Conservation (phyloP, 2,888 invertebrate species). For the Ormyrus pomaceus region DNA sequence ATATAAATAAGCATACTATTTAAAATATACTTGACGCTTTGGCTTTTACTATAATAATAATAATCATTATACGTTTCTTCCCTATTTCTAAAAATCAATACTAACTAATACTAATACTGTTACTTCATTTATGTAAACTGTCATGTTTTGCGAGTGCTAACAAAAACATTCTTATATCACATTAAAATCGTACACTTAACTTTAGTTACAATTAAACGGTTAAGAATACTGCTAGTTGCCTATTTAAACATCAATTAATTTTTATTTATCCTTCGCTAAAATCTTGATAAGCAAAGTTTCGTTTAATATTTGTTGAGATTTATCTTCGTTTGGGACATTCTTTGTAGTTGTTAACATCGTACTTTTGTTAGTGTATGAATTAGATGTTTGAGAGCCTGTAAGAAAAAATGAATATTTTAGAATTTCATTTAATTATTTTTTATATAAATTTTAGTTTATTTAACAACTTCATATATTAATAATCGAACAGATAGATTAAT, state of each 20-base stretch:
- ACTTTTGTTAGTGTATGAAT: slow-evolving; percentile 27
- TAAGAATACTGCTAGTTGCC: slow-evolving; percentile 17
- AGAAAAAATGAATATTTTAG: slow-evolving; percentile 1
- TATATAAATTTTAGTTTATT: too few species aligned
- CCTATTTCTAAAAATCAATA: too few species aligned
- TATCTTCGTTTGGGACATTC: not conserved
- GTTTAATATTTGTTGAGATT: slow-evolving; percentile 17
- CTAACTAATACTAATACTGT: too few species aligned
- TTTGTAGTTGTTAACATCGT: slow-evolving; percentile 3
- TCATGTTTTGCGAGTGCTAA: too few species aligned
- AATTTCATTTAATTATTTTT: too few species aligned
- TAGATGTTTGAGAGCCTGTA: slow-evolving; percentile 39
- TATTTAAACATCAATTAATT: not conserved
- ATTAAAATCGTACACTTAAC: slow-evolving; percentile 6
- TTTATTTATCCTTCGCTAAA: slow-evolving; percentile 13
- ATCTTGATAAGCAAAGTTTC: slow-evolving; percentile 40
- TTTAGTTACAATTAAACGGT: not conserved
- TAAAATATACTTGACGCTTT: too few species aligned
- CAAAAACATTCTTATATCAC: slow-evolving; percentile 1
- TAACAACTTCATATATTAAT: not conserved
- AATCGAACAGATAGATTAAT: not conserved
- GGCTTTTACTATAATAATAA: too few species aligned
- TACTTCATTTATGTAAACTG: too few species aligned
- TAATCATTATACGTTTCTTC: too few species aligned
- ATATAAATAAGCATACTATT: too few species aligned